Base-by-base conservation (phyloP, 2,888 invertebrate species). In the Aporophyla lueneburgensis region DNA sequence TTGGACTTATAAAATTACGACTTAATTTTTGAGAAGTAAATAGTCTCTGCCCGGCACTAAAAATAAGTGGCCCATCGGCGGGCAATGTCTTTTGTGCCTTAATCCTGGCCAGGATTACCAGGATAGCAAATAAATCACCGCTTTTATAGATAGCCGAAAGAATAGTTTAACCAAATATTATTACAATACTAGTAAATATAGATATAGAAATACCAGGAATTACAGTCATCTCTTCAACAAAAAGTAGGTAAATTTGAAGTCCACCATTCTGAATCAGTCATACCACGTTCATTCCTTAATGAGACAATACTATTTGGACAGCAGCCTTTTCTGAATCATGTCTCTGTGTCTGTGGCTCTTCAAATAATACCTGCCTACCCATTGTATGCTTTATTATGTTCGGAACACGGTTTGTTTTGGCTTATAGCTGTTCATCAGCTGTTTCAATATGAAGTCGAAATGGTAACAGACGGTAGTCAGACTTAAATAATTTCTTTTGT, bases 221-320 rank as follows among this genome's bases (percentile, higher is more conserved):
- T 16, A 27, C 4, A 43, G 2, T 54, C 53, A 24, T 71, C 21
- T n/a, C 33, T 33, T 43, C 0, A 43, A 43, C n/a, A 33, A 33
- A 12, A 33, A 75, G 9, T 49, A 24, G 16, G 1, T 56, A n/a
- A n/a, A n/a, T n/a, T 27, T n/a, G 7, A 46, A 59, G 33, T 66
- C 12, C 12, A 58, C 9, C 9, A n/a, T 21, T 40, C 59, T 74
- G 73, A 77, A 76, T 78, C 76, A 78, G 40, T 63, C 67, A 2
- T 14, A 21, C 16, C 51, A 9, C 40, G 33, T 53, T 54, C 46
- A 40, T 85, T 81, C 71, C 58, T 46, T 58, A 78, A 66, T 74
- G 46, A 69, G 76, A 67, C 67, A 71, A n/a, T 65, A 58, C n/a
- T 87, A 77, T 87, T 87, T 88, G 59, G 9, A 62, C 89, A 88